Percentiles rank a stretch among this genome's conserved stretches.
These are phyloP conservation scores for Xiphydria camelus DNA, from an alignment of 2,888 invertebrate species.

Conservation along the genomic window DNA sequence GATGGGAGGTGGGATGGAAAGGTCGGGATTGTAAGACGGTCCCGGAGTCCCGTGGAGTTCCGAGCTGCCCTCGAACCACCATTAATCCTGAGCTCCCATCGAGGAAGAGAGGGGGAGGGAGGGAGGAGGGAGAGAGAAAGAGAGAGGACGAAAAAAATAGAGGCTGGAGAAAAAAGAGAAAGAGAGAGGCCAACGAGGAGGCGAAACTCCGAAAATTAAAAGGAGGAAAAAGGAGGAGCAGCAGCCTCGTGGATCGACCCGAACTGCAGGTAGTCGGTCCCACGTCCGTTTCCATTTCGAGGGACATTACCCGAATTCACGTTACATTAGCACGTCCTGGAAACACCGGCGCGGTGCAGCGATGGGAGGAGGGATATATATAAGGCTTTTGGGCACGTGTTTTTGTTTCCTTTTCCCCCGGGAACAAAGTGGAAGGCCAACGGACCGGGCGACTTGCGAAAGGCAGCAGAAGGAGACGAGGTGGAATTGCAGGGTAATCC, in stretches of 20 bases:
- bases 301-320: neutral
- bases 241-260: neutral
- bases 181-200: slow-evolving; percentile 2
- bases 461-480: no score
- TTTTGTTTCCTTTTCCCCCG: no score
- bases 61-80: slow-evolving; percentile 29
- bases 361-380: no score
- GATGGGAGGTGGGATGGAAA: slow-evolving; percentile 25
- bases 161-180: no score
- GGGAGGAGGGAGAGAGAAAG: neutral
- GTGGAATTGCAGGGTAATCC: no score
- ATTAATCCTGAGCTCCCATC: slow-evolving; percentile 42
- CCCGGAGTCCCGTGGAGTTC: slow-evolving; percentile 12
- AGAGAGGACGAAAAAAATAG: neutral
- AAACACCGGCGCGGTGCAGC: no score
- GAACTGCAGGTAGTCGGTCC: slow-evolving; percentile 2
- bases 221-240: slow-evolving; percentile 1
- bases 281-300: slow-evolving; percentile 3
- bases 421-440: no score
- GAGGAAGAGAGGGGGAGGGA: slow-evolving; percentile 20
- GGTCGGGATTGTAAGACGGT: slow-evolving; percentile 29
- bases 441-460: no score
- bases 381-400: no score
- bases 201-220: slow-evolving; percentile 2
- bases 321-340: neutral